Evolutionary conservation across 2,888 invertebrate species (phyloP), one percentile per base, ranked within the genome.

Genomic region (Lobophora halterata): DNA sequence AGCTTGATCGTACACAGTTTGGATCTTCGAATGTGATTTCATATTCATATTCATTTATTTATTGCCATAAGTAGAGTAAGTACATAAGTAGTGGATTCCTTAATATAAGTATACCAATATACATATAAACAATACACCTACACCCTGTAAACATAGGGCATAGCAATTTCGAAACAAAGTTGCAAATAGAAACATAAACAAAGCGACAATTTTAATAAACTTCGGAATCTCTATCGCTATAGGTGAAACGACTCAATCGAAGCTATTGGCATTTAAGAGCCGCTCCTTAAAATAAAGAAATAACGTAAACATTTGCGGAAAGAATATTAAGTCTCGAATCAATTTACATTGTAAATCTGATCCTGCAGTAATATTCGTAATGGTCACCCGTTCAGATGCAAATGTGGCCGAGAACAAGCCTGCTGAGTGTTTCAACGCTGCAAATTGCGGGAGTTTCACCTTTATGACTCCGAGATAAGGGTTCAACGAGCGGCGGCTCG

Each of bases 351-450:
- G 46, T 42, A 42, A 42, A 44, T 41, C 39, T 41, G 44, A 44
- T 46, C 39, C 44, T 30, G 39, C 37, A 37, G 14, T 46, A 33
- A 36, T 36, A 41, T 44, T 25, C 30, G 30, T 49, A 54, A 46
- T 67, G 64, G 65, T 60, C 53, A 61, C 61, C 50, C 46, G 40
- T 49, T 40, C 37, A 38, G 54, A 66, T 62, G 63, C 60, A 63
- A 65, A 64, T 65, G 58, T 49, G 49, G 46, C 45, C 46, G 46
- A 52, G 50, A 52, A 41, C 38, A 44, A 46, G 55, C 51, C 39
- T 31, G 29, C 14, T 28, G 23, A 33, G 31, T 39, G 45, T 36
- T 42, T 19, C 17, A 25, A 34, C 17, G 19, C 27, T n/a, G 42
- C n/a, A 23, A 11, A 12, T 37, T 14, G 21, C 17, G 31, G 20